A percentile compares a stretch with the other conserved stretches of the same genome.
Evolutionary conservation across 2,888 invertebrate species (phyloP).

Genomic region (Gymnoscelis rufifasciata): DNA sequence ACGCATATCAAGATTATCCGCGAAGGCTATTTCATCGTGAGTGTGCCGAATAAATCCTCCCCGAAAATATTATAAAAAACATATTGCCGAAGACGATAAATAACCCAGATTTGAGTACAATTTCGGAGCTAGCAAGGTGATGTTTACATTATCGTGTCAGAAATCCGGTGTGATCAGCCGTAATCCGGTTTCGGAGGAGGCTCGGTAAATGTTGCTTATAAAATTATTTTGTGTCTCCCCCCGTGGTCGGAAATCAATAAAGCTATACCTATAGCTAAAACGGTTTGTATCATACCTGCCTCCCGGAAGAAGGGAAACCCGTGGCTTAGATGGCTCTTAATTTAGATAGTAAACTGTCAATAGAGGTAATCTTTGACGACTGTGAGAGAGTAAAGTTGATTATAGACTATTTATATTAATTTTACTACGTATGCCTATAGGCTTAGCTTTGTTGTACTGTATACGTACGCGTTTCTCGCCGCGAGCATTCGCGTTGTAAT

Average conservation of each 20-base stretch:
- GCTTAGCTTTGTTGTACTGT: too few relatives aligned
- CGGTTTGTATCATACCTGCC: background rate
- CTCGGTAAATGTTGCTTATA: conserved; percentile 28
- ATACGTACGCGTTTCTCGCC: too few relatives aligned
- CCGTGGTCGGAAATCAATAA: conserved; percentile 27
- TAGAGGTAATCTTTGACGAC: too few relatives aligned
- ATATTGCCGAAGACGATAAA: conserved; percentile 16
- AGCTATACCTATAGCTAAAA: conserved; percentile 8
- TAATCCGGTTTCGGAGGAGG: conserved; percentile 29
- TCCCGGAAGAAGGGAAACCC: background rate
- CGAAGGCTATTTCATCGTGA: conserved; percentile 2
- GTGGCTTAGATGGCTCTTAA: too few relatives aligned
- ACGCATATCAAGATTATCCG: background rate
- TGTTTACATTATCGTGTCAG: conserved; percentile 24
- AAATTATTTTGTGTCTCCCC: conserved; percentile 25
- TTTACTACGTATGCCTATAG: too few relatives aligned
- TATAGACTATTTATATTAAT: too few relatives aligned
- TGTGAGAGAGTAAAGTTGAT: too few relatives aligned
- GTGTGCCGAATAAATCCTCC: conserved; percentile 5
- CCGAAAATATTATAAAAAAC: conserved; percentile 3
- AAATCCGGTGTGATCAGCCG: conserved; percentile 28
- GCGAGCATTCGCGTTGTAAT: too few relatives aligned
- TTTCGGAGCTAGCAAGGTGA: conserved; percentile 21
- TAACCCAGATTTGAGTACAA: conserved; percentile 20
- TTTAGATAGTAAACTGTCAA: too few relatives aligned